Conservation (phyloP, 2,888 invertebrate species). For the Apotomis turbidana region DNA sequence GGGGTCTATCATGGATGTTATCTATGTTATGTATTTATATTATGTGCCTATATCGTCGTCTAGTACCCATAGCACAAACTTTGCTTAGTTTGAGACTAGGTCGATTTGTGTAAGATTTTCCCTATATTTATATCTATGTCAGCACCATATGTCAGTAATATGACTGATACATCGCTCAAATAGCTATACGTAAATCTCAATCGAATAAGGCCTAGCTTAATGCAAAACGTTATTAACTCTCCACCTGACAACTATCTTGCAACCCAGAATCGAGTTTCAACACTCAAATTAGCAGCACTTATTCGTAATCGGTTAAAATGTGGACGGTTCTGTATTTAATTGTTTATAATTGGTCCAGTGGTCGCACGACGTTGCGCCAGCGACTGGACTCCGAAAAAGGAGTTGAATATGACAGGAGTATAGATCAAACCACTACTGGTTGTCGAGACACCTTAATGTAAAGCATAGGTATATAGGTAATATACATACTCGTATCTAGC, state of each 20-base stretch:
- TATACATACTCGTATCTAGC: too few relatives aligned
- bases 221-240: conserved; percentile 1
- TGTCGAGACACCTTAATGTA: not conserved
- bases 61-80: too few relatives aligned
- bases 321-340: conserved; percentile 39
- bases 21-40: too few relatives aligned
- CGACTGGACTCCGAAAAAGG: conserved; percentile 13
- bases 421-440: not conserved
- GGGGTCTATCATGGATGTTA: too few relatives aligned
- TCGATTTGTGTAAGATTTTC: too few relatives aligned
- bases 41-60: too few relatives aligned
- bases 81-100: too few relatives aligned
- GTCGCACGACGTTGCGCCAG: conserved; percentile 20
- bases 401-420: not conserved
- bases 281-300: conserved; percentile 25
- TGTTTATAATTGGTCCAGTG: conserved; percentile 41
- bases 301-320: conserved; percentile 38
- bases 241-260: not conserved
- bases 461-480: not conserved
- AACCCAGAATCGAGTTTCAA: conserved; percentile 46
- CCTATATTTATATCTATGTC: too few relatives aligned
- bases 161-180: too few relatives aligned
- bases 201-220: not conserved
- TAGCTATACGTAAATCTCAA: too few relatives aligned
- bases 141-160: too few relatives aligned